A percentile compares a stretch with the other conserved stretches of the same genome.
These are phyloP conservation scores for Tiaroga cobitis DNA, from an alignment of 2,797 vertebrate genomes.

Conservation along the genomic window DNA sequence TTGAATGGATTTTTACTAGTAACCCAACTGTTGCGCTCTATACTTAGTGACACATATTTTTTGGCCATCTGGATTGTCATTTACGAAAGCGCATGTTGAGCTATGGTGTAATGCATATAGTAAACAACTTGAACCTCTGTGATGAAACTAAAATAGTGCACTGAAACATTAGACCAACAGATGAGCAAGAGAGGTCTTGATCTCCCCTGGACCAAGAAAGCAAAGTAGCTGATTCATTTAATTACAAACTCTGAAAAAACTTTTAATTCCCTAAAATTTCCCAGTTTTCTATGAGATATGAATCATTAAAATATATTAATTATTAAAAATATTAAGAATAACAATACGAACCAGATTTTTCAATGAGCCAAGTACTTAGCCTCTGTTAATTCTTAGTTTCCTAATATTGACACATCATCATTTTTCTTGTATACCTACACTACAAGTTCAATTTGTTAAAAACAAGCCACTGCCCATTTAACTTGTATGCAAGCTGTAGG, in stretches of 20 bases:
- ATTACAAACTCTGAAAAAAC: not conserved
- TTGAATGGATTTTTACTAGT: not conserved
- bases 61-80: not conserved
- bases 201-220: not conserved
- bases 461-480: constrained; percentile 1
- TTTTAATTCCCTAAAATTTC: not conserved
- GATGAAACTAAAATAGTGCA: constrained; percentile 64
- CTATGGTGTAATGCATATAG: constrained; percentile 40
- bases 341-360: not conserved
- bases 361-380: not conserved
- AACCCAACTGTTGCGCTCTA: not conserved
- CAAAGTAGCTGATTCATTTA: not conserved
- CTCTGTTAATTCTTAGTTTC: constrained; percentile 2
- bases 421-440: not conserved
- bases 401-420: not conserved
- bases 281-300: not conserved
- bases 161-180: constrained; percentile 63
- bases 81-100: constrained; percentile 3
- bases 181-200: constrained; percentile 33
- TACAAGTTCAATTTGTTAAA: not conserved
- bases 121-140: constrained; percentile 51
- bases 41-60: not conserved
- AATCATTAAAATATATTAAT: not conserved
- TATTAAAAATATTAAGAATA: not conserved
- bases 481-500: not conserved